phyloP scores from a whole-genome alignment of 2,797 vertebrate species.

The Rhinogobio ventralis region DNA sequence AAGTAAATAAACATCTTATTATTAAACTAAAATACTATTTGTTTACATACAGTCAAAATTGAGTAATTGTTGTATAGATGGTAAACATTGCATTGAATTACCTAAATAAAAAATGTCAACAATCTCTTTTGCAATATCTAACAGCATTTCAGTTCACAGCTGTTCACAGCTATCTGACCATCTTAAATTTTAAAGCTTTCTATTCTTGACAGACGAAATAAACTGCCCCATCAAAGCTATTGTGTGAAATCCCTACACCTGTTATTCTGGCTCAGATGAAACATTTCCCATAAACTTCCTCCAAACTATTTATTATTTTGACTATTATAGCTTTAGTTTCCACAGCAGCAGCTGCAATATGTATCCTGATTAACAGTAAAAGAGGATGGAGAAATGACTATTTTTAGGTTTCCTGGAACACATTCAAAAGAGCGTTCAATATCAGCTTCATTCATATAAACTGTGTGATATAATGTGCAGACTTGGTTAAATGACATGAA shows the following conservation, averaged over 20 bases:
- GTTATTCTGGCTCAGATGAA: slow-evolving; percentile 39
- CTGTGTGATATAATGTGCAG: neutral
- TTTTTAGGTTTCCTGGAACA: slow-evolving; percentile 73
- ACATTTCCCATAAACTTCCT: slow-evolving; percentile 45
- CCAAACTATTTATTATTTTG: slow-evolving; percentile 56
- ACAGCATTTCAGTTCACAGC: slow-evolving; percentile 28
- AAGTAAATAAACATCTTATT: neutral
- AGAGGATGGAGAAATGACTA: slow-evolving; percentile 58
- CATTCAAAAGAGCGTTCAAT: slow-evolving; percentile 53
- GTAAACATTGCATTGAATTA: neutral
- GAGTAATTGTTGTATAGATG: neutral
- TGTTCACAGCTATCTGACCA: slow-evolving; percentile 4
- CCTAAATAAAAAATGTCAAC: neutral
- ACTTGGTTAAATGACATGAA: neutral
- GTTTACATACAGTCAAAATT: neutral
- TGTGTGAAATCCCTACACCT: slow-evolving; percentile 54
- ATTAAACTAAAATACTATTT: neutral
- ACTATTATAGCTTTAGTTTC: slow-evolving; percentile 65
- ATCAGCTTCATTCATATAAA: slow-evolving; percentile 25
- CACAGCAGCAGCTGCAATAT: slow-evolving; percentile 62
- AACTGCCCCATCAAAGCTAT: slow-evolving; percentile 1
- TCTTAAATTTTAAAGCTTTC: slow-evolving; percentile 37
- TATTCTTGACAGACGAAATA: slow-evolving; percentile 44
- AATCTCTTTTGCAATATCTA: slow-evolving; percentile 7
- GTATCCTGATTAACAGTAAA: slow-evolving; percentile 50